phyloP scores from a whole-genome alignment of 2,113 vertebrate genomes.

The Heterocephalus glaber region DNA sequence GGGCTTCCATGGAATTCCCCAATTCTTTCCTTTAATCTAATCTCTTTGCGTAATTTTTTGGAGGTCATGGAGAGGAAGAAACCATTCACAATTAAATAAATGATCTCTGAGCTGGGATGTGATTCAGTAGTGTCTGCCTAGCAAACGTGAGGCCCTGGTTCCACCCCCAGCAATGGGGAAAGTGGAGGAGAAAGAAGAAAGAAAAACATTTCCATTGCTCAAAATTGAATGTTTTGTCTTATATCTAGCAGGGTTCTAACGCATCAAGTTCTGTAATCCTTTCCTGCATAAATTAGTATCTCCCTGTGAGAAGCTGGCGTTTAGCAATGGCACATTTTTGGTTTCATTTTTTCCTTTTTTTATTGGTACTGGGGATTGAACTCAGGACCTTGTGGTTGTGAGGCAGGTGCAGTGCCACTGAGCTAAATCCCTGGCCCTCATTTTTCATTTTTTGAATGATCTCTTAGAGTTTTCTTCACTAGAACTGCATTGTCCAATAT shows the following conservation, averaged over 20 bases:
- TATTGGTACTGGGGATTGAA: no score
- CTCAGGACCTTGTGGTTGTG: no score
- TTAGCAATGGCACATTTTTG: neutral
- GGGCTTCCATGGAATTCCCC: neutral
- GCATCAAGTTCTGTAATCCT: neutral
- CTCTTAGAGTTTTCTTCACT: neutral
- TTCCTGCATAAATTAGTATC: neutral
- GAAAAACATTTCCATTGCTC: neutral
- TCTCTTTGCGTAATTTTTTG: neutral
- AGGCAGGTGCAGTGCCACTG: no score
- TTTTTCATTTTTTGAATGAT: neutral
- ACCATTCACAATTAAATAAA: neutral
- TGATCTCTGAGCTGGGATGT: neutral
- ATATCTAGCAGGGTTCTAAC: neutral
- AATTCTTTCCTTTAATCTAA: neutral
- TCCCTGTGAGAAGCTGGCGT: neutral
- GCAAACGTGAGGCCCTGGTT: neutral
- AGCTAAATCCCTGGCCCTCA: no score
- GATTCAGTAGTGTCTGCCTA: neutral
- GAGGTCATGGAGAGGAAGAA: neutral
- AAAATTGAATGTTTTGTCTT: neutral
- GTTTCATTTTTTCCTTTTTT: neutral
- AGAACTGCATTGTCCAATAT: neutral
- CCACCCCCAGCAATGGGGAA: neutral
- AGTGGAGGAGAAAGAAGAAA: neutral